Conservation (phyloP, 2,888 invertebrate genomes). For the Hirtodrosophila confusa region DNA sequence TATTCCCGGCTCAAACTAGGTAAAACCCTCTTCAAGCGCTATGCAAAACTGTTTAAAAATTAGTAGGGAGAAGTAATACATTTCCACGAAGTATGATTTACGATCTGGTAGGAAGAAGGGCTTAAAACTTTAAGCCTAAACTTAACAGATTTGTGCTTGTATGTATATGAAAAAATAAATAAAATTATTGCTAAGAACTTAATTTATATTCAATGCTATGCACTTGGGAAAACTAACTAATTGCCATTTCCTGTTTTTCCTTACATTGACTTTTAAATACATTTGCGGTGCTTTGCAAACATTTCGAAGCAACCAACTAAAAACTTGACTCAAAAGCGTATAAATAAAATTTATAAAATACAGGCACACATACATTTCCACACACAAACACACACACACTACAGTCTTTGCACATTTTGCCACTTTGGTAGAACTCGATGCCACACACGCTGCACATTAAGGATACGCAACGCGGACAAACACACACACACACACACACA, state of each 20-base stretch:
- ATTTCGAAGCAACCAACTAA: conserved; percentile 17
- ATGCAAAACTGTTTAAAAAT: too few relatives aligned
- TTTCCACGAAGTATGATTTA: too few relatives aligned
- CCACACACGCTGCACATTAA: conserved; percentile 48
- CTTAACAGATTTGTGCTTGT: too few relatives aligned
- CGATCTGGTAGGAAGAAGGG: too few relatives aligned
- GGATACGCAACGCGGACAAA: conserved; percentile 52
- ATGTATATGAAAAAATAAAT: too few relatives aligned
- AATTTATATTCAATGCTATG: conserved; percentile 25
- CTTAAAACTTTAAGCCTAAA: too few relatives aligned
- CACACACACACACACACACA: conserved; percentile 20
- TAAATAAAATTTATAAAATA: conserved; percentile 55
- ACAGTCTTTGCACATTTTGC: conserved; percentile 32
- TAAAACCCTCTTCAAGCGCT: too few relatives aligned
- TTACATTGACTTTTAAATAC: conserved; percentile 28
- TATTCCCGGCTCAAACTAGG: too few relatives aligned
- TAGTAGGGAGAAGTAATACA: too few relatives aligned
- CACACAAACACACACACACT: neutral
- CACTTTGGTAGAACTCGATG: conserved; percentile 36
- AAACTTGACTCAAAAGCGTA: conserved; percentile 44
- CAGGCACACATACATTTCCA: neutral
- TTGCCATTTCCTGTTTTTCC: conserved; percentile 46
- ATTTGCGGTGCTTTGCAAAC: conserved; percentile 28
- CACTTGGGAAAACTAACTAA: conserved; percentile 38
- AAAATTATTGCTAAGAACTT: neutral